A percentile compares a stretch with the other conserved stretches of the same genome.
phyloP scores from a whole-genome alignment of 2,797 vertebrate genomes.

The Pithecia hirsuta region DNA sequence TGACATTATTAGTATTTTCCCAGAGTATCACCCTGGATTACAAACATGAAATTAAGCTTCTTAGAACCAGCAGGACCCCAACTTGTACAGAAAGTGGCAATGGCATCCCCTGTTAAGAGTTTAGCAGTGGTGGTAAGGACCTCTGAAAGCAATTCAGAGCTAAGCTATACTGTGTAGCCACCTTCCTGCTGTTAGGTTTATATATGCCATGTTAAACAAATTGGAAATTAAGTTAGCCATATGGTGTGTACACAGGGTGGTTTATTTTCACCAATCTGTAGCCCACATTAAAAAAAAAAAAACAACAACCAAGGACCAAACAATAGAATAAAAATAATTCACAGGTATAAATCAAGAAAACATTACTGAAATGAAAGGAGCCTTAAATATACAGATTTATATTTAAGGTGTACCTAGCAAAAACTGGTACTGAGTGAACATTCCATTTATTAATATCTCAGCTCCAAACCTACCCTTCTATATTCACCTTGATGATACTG shows the following conservation, averaged over 20 bases:
- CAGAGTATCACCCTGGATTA: not conserved
- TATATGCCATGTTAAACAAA: not conserved
- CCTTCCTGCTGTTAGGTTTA: not conserved
- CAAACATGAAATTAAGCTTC: slow-evolving; percentile 36
- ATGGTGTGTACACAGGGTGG: not conserved
- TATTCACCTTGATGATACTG: slow-evolving; percentile 2
- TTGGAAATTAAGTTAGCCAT: not conserved
- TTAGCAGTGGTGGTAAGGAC: not conserved
- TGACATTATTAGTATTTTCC: not conserved
- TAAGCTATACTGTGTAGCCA: not conserved
- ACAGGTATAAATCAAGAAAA: slow-evolving; percentile 33
- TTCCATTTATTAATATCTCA: not conserved
- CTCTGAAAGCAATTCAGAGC: not conserved
- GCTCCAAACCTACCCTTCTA: not conserved
- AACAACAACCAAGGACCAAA: not conserved
- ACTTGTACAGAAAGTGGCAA: not conserved
- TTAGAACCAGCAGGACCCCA: not conserved
- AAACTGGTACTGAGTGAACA: not conserved
- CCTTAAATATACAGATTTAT: not conserved
- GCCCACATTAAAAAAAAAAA: not conserved
- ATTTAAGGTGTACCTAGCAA: not conserved
- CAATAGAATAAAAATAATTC: not conserved
- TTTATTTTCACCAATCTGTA: not conserved
- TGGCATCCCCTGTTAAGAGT: not conserved
- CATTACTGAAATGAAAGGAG: not conserved